Evolutionary conservation across 2,797 vertebrate species (phyloP), one percentile per base, ranked within the genome.

Genomic region (Acanthornis magna): DNA sequence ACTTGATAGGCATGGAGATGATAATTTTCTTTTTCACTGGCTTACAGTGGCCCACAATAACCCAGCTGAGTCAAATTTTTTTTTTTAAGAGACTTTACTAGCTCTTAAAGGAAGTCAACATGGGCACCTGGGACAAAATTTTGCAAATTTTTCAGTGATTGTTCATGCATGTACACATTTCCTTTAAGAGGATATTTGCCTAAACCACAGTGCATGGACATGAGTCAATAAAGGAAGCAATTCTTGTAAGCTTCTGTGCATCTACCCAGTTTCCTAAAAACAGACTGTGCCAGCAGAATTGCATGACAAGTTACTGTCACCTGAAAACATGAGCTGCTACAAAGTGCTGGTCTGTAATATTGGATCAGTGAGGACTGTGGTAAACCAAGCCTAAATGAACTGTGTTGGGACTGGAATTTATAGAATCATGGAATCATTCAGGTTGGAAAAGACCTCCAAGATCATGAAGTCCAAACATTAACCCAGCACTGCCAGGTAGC

Each of bases 171-270:
- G 25, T 16, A 82, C 38, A 60, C 40, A 34, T 86, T 93, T 94
- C 93, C 79, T 93, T 94, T 81, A 73, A 68, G 73, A 84, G 23
- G 38, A 43, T 81, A 30, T 34, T 21, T 76, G 40, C 45, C 32
- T 85, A 91, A 91, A 94, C 88, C 85, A 88, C 89, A 91, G 25
- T 84, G 55, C 54, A 87, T 93, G 94, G 95, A 84, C 45, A 73
- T 73, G 89, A 96, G 84, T 93, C 91, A 94, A 81, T 95, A 94
- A 93, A 92, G 76, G 89, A 94, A 96, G 45, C 70, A 92, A 79
- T 91, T 94, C 32, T 76, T 96, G 40, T 18, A 71, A 89, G 36
- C 17, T 54, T 73, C 4, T 38, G 32, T 62, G 51, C 27, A 85
- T 88, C 42, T 60, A 7, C 26, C 84, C 4, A 47, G 51, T 23